Base-by-base conservation (phyloP, 2,113 vertebrate species). In the Ondatra zibethicus region DNA sequence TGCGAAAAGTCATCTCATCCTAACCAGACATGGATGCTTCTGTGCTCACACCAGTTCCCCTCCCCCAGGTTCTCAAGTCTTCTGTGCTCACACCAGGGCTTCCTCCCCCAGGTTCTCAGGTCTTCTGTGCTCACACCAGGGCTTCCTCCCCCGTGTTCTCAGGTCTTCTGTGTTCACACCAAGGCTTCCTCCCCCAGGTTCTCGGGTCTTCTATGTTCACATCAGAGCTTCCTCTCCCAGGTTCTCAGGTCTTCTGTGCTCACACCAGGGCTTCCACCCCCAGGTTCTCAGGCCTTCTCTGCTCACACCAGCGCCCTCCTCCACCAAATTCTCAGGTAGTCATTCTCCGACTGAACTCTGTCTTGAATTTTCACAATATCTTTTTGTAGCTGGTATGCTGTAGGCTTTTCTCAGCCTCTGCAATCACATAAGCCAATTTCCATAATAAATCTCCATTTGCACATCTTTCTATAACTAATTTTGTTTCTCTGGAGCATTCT, bases 131-230 rank as follows among this genome's bases (percentile, higher is more conserved):
- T 65, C 45, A 47, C 0, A 31, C 14, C 27, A 23, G 16, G 5
- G 5, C 17, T 33, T 25, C 0, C 5, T 17, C 33, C 1, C 1
- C 55, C 17, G 7, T 0, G 55, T 21, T 19, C 17, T 21, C 1
- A 21, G 0, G 55, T 58, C 13, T 36, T 36, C 42, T 61, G 33
- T 63, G 33, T 14, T 73, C 52, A 47, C 0, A 31, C 14, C 36
- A 31, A 4, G 55, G 0, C 55, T 33, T 25, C 0, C 5, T 12
- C 63, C 6, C 19, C 58, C 58, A 58, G 58, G 58, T 58, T 58
- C 58, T 58, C 58, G 21, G 19, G 58, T 21, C 9, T 42, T 36
- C 52, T 63, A 25, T 63, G 39, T 7, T 73, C 52, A 47, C 0
- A 31, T 10, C 36, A 31, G 16, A 17, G 5, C 55, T 33, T 25